Percentiles rank a stretch among this genome's conserved stretches.
Conservation (phyloP, 2,888 invertebrate genomes). For the Orchestes rusci region DNA sequence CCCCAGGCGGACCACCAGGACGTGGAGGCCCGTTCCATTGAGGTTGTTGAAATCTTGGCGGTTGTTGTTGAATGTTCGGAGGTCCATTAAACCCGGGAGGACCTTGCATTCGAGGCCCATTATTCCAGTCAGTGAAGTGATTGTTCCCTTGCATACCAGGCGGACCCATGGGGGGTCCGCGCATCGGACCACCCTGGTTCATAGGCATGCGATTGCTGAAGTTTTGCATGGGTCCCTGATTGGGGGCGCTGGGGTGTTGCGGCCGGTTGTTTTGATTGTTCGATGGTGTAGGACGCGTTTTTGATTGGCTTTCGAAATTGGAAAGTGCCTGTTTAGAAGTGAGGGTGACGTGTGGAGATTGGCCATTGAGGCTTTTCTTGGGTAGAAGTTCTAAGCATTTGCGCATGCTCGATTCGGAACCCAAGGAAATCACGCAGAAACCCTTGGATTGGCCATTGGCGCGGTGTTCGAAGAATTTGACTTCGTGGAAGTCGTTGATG, state of each 20-base stretch:
- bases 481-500: constrained; percentile 90
- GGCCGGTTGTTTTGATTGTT: constrained; percentile 56
- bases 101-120: constrained; percentile 52
- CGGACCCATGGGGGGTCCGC: constrained; percentile 40
- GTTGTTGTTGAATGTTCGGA: constrained; percentile 45
- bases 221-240: constrained; percentile 43
- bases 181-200: constrained; percentile 43
- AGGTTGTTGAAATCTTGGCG: constrained; percentile 53
- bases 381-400: constrained; percentile 87
- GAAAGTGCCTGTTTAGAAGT: constrained; percentile 72
- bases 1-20: constrained; percentile 52
- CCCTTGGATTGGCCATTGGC: constrained; percentile 98
- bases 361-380: constrained; percentile 94
- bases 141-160: constrained; percentile 37
- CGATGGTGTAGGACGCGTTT: constrained; percentile 78
- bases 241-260: constrained; percentile 47
- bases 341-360: constrained; percentile 88
- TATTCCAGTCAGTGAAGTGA: too few relatives aligned
- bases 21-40: constrained; percentile 51
- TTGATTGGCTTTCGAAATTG: constrained; percentile 90
- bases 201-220: constrained; percentile 47
- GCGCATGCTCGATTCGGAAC: constrained; percentile 85
- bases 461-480: constrained; percentile 98
- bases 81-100: constrained; percentile 55
- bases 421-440: constrained; percentile 92